Conservation (phyloP, 2,888 invertebrate species). For the Cartodere bifasciata region DNA sequence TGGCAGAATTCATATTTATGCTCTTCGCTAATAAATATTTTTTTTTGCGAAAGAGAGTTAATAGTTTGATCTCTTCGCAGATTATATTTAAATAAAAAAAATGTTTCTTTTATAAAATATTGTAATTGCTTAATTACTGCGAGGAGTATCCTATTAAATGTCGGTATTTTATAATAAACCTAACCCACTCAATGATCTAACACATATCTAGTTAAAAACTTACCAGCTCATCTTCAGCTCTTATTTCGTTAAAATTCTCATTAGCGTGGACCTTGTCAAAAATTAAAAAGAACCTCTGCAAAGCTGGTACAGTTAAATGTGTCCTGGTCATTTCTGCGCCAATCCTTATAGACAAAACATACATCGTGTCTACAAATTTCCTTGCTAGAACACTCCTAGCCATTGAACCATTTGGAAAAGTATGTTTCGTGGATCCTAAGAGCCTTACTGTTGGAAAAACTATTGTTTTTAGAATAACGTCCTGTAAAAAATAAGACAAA, state of each 20-base stretch:
- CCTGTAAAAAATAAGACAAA: slow-evolving; percentile 41
- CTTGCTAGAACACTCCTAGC: slow-evolving; percentile 65
- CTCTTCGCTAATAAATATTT: too few relatives aligned
- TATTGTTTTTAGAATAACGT: slow-evolving; percentile 71
- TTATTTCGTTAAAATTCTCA: slow-evolving; percentile 12
- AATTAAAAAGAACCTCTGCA: slow-evolving; percentile 65
- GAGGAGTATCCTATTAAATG: too few relatives aligned
- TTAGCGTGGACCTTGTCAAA: slow-evolving; percentile 62
- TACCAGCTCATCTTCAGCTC: slow-evolving; percentile 7
- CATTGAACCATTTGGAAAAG: slow-evolving; percentile 68
- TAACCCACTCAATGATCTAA: too few relatives aligned
- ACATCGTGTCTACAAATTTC: slow-evolving; percentile 71
- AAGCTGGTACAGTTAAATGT: slow-evolving; percentile 56
- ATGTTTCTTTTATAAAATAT: too few relatives aligned
- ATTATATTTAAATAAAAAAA: too few relatives aligned
- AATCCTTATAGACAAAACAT: slow-evolving; percentile 63
- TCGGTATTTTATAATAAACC: too few relatives aligned
- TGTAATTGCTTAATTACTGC: too few relatives aligned
- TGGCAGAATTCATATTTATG: too few relatives aligned
- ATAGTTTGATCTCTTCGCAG: too few relatives aligned
- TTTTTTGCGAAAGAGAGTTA: too few relatives aligned
- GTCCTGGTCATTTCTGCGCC: slow-evolving; percentile 67
- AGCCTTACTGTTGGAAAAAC: slow-evolving; percentile 72
- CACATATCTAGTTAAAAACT: not conserved
- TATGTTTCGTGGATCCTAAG: slow-evolving; percentile 62